These are phyloP conservation scores for Helicoverpa assulta DNA, from an alignment of 2,888 invertebrate genomes.

Conservation along the genomic window DNA sequence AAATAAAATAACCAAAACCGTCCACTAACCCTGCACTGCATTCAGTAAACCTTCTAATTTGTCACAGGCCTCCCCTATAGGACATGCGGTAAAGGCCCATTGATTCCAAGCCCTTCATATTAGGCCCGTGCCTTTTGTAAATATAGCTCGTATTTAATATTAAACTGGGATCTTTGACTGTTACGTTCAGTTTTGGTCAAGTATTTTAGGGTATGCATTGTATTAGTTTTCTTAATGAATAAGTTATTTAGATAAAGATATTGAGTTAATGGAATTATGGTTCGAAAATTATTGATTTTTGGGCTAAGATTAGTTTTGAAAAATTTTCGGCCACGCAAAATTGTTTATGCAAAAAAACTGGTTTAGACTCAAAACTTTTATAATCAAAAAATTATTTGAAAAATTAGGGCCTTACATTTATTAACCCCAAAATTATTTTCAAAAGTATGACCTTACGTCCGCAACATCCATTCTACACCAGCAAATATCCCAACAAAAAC, in stretches of 20 bases:
- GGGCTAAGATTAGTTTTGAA: too few species aligned
- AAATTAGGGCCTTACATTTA: too few species aligned
- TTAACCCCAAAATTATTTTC: background rate
- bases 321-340: too few species aligned
- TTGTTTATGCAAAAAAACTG: too few species aligned
- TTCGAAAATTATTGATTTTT: too few species aligned
- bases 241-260: too few species aligned
- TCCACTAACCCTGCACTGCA: slow-evolving; percentile 55
- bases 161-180: slow-evolving; percentile 55
- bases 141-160: slow-evolving; percentile 77
- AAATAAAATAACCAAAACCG: background rate
- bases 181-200: slow-evolving; percentile 11
- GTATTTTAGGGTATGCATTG: slow-evolving; percentile 5
- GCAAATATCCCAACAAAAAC: slow-evolving; percentile 33
- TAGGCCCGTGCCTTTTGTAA: slow-evolving; percentile 76
- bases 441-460: background rate
- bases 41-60: slow-evolving; percentile 74
- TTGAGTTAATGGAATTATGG: too few species aligned
- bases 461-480: background rate
- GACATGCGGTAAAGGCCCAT: slow-evolving; percentile 80
- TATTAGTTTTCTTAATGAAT: too few species aligned
- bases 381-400: too few species aligned
- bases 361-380: too few species aligned
- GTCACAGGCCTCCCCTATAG: slow-evolving; percentile 81
- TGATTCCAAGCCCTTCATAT: slow-evolving; percentile 81